Evolutionary conservation across 1,140 invertebrate genomes (phyloP), one percentile per base, ranked within the genome.

Genomic region (Cepaea nemoralis): DNA sequence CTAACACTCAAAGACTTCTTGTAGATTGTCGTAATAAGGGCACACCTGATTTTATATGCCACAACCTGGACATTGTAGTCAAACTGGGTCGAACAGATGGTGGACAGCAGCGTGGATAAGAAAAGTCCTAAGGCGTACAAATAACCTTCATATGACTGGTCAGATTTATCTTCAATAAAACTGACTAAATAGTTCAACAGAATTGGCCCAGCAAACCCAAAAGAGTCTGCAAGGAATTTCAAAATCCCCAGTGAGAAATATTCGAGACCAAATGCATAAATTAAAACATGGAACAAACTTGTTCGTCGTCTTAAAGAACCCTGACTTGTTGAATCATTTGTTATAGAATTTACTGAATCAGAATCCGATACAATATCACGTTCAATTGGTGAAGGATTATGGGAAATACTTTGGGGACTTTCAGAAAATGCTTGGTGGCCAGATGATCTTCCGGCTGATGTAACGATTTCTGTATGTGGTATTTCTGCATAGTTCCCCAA

Each of bases 231-330:
- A 5, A 96, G 87, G 39, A 99, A 93, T 91, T 97, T 97, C 3
- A 99, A 89, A 81, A 98, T 89, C 40, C 97, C 98, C 88, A 99
- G 94, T 27, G 94, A 93, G 88, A 97, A 97, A 93, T 98, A 99
- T 89, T 97, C 94, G 79, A 94, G 89, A 35, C 96, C 97, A 92
- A 97, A 99, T 85, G 94, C 94, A 80, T 92, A 93, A 88, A 97
- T 94, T n/a, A 99, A 90, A 0, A 95, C 94, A 83, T 92, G 93
- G 0, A 97, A 88, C 22, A 98, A 88, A 0, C 70, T 83, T 33
- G n/a, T 22, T 33, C n/a, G 12, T 33, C 19, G 2, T 45, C 55
- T 77, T n/a, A n/a, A n/a, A n/a, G n/a, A n/a, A n/a, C n/a, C n/a
- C n/a, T n/a, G n/a, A n/a, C n/a, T n/a, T n/a, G n/a, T n/a, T 31